Evolutionary conservation across 2,113 vertebrate species (phyloP), one percentile per base, ranked within the genome.

Genomic region (Toxotes jaculatrix): DNA sequence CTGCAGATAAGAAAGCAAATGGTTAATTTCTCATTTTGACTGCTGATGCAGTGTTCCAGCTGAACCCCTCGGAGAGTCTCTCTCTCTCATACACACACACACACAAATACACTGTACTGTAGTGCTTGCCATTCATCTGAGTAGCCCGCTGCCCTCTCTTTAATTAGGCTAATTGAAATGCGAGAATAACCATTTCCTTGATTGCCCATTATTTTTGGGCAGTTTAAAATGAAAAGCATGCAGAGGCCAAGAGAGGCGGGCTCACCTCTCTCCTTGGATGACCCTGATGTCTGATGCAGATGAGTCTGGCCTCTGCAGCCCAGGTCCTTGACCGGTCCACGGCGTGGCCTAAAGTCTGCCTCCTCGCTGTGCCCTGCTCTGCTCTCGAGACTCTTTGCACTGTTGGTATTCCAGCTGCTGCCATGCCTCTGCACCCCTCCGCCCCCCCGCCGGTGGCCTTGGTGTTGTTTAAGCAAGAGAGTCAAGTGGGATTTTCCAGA

Each of bases 141-240:
- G 76, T 82, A 73, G 80, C 79, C 80, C 27, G 82, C 85, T 90
- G 88, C 85, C 87, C 87, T 77, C 82, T 65, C 87, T 93, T 93
- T 93, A 95, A 94, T 94, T 92, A 93, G 92, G 88, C 91, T 93
- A 94, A 95, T 94, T 93, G 93, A 92, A 90, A 92, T 83, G 87
- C 71, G 79, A 91, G 89, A 91, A 91, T 91, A 92, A 90, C 90
- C 88, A 88, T 95, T 93, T 93, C 85, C 91, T 60, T 91, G 90
- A 95, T 94, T 93, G 92, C 90, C 88, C 72, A 83, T 91, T 91
- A 90, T 92, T 92, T 92, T 90, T 66, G 81, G 86, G 65, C 82
- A 81, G 64, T 90, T 86, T 79, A 53, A 86, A 88, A 91, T 90
- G 82, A 90, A 89, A 89, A 80, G 86, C 67, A 65, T 64, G 42